Base-by-base conservation (phyloP, 1,140 invertebrate genomes). In the Whitmania pigra region DNA sequence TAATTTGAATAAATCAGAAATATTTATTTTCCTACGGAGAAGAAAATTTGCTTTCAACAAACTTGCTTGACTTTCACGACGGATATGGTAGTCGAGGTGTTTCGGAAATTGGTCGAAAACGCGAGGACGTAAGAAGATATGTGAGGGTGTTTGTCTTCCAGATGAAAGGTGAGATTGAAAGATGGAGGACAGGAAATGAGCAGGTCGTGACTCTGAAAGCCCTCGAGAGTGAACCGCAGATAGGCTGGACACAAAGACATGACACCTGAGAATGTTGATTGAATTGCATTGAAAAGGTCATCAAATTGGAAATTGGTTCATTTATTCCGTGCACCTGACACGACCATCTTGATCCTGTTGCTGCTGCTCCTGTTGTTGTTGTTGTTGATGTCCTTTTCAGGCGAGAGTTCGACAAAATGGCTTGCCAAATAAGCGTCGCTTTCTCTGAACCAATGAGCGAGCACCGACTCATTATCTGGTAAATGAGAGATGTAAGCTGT, bases 241-340 rank as follows among this genome's bases (percentile, higher is more conserved):
- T 72, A 72, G 54, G 60, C 73, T 18, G 73, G 73, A 54, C 71
- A 72, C 20, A 20, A 60, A 29, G 60, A 68, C 73, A 74, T 72
- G 20, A 27, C 40, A 53, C 73, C 73, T 74, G 54, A 43, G 43
- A 49, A 74, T 43, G 18, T 40, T 43, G 69, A 54, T 53, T 29
- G 53, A 70, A 53, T 27, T 43, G 6, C 43, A 49, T 22, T 18
- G 69, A 22, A 29, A n/a, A 43, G 2, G 49, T 4, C 22, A 29
- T 43, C 18, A 18, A 53, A 53, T 4, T 22, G 53, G 29, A n/a
- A 49, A 25, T 20, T 70, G 9, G 4, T 20, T 70, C 40, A 49
- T 49, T 49, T 13, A 49, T 49, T 49, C 13, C 43, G 5, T 15
- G 43, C 43, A 49, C 43, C 43, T 49, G 43, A 49, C 15, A 49